Percentiles rank a stretch among this genome's conserved stretches.
Evolutionary conservation across 2,797 vertebrate species (phyloP).

Genomic region (Arnoldichthys spilopterus): DNA sequence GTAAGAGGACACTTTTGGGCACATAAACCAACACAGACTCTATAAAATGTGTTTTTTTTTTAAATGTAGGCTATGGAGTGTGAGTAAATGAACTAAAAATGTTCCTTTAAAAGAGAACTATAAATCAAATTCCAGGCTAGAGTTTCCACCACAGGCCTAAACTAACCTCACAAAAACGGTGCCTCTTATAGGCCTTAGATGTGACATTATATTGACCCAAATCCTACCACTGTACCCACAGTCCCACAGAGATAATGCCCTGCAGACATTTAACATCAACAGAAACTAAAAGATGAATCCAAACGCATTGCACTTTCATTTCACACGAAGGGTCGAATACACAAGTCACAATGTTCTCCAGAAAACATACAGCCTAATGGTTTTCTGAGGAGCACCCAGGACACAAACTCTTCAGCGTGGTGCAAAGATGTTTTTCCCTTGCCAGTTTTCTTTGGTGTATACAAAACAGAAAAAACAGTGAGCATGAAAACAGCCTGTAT

Average conservation of each 20-base stretch:
- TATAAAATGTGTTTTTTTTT: no score
- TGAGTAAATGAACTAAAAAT: no score
- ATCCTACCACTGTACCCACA: neutral
- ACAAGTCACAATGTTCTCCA: neutral
- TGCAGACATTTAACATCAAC: neutral
- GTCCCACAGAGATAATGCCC: constrained; percentile 6
- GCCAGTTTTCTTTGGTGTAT: neutral
- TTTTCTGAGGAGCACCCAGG: neutral
- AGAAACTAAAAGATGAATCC: neutral
- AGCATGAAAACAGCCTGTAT: neutral
- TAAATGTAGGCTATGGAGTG: no score
- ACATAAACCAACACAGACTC: no score
- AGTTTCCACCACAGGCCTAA: neutral
- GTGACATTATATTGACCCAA: neutral
- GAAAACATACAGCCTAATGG: neutral
- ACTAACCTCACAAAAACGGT: neutral
- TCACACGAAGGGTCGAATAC: neutral
- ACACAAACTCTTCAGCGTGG: no score
- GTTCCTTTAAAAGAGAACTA: neutral
- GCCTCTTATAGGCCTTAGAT: neutral
- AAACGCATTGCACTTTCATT: neutral
- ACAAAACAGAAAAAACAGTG: neutral
- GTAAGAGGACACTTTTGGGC: no score
- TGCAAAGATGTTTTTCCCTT: no score
- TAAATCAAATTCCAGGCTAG: neutral